Percentiles rank a stretch among this genome's conserved stretches.
Evolutionary conservation across 1,140 invertebrate species (phyloP).

Genomic region (Frieseomelitta varia): DNA sequence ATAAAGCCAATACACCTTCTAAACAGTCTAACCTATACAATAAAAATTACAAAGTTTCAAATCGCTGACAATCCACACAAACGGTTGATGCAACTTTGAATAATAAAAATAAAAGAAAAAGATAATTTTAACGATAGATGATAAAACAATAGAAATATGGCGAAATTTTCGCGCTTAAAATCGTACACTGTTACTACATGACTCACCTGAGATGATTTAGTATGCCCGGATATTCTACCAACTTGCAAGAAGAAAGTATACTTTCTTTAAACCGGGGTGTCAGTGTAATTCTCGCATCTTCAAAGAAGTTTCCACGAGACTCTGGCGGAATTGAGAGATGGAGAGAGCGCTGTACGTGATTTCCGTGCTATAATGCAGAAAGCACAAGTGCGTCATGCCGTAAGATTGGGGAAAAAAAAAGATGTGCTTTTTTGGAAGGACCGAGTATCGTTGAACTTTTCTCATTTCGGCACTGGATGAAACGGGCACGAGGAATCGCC

Average conservation of each 20-base stretch:
- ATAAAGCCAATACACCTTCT: too few species aligned
- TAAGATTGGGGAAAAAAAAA: neutral
- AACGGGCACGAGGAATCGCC: neutral
- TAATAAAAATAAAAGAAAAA: too few species aligned
- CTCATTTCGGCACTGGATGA: constrained; percentile 5
- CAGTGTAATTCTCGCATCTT: neutral
- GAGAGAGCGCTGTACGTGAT: neutral
- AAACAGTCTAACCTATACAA: too few species aligned
- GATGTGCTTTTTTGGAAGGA: neutral
- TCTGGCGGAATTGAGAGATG: neutral
- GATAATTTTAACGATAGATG: too few species aligned
- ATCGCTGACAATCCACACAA: too few species aligned
- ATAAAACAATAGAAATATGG: too few species aligned
- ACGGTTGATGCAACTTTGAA: too few species aligned
- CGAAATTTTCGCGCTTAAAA: too few species aligned
- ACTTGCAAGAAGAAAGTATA: neutral
- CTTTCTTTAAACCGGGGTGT: neutral
- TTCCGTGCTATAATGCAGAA: constrained; percentile 15
- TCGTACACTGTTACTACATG: neutral
- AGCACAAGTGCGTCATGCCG: neutral
- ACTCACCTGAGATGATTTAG: neutral
- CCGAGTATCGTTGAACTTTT: constrained; percentile 13
- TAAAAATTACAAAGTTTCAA: too few species aligned
- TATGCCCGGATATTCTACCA: neutral
- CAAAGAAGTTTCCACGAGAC: neutral